Conservation (phyloP, 2,888 invertebrate species). For the Sesia bembeciformis region DNA sequence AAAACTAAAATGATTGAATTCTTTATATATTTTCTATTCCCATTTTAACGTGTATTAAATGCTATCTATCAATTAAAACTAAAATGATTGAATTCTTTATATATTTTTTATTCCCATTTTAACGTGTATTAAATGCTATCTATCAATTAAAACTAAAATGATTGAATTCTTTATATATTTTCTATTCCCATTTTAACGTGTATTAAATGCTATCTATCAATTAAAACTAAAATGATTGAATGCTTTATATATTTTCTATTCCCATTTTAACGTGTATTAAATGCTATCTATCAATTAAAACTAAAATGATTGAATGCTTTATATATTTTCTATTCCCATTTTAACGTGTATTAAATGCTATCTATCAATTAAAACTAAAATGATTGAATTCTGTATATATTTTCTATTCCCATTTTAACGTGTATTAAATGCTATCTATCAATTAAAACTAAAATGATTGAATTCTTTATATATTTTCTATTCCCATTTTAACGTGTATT, state of each 20-base stretch:
- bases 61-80: slow-evolving; percentile 1
- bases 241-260: no score
- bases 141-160: slow-evolving; percentile 2
- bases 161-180: no score
- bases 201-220: slow-evolving; percentile 8
- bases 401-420: no score
- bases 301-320: not conserved
- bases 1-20: not conserved
- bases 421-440: slow-evolving; percentile 8
- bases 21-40: no score
- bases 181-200: no score
- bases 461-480: no score
- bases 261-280: no score
- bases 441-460: slow-evolving; percentile 1
- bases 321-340: no score
- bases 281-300: slow-evolving; percentile 1
- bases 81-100: not conserved
- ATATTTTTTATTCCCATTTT: no score
- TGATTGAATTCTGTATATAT: not conserved
- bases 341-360: slow-evolving; percentile 8
- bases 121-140: slow-evolving; percentile 7
- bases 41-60: slow-evolving; percentile 10
- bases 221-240: slow-evolving; percentile 1
- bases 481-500: no score
- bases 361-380: slow-evolving; percentile 2